A percentile compares a stretch with the other conserved stretches of the same genome.
phyloP scores from a whole-genome alignment of 2,113 vertebrate genomes.

The Cyprinodon brontotheroides region DNA sequence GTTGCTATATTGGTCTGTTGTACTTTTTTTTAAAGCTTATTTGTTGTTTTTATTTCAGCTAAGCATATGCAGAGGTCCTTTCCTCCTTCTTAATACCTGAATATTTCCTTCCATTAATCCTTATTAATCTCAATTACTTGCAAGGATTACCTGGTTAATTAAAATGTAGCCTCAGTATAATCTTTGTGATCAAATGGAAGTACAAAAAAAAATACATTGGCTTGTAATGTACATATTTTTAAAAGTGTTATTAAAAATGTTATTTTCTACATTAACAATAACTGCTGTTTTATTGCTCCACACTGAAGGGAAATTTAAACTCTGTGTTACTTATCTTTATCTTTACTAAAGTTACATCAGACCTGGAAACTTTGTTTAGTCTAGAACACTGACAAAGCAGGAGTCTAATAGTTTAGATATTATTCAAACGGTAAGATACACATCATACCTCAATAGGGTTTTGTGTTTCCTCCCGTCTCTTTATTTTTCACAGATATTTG shows the following conservation, averaged over 20 bases:
- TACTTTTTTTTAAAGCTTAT: background rate
- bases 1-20: background rate
- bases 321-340: conserved; percentile 17
- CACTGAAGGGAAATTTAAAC: conserved; percentile 2
- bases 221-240: too few species aligned
- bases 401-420: background rate
- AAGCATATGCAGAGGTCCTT: conserved; percentile 21
- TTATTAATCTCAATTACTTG: conserved; percentile 28
- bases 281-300: background rate
- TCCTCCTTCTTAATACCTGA: conserved; percentile 17
- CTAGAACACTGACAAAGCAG: background rate
- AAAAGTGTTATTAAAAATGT: too few species aligned
- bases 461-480: background rate
- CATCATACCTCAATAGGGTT: background rate
- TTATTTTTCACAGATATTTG: conserved; percentile 2
- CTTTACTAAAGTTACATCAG: conserved; percentile 1
- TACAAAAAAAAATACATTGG: background rate
- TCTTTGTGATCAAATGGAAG: background rate
- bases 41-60: conserved; percentile 4
- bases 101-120: conserved; percentile 25
- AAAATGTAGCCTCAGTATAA: background rate
- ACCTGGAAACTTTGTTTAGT: background rate
- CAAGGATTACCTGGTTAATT: background rate
- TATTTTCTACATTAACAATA: background rate
- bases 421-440: background rate